phyloP scores from a whole-genome alignment of 2,113 vertebrate species.

The Tetrao urogallus region DNA sequence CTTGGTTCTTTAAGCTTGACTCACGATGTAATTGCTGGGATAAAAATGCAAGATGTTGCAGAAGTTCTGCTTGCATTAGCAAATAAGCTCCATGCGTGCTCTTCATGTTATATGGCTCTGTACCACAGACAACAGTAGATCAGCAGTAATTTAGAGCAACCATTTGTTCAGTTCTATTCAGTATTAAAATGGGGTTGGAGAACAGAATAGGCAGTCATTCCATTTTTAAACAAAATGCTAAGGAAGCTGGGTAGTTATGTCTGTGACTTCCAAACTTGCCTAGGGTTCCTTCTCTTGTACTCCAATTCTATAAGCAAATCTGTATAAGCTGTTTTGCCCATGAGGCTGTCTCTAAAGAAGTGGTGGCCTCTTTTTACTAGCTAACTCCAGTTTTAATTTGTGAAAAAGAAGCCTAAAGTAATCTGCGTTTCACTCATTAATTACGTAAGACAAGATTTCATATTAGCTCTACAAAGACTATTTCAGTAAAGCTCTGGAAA shows the following conservation, averaged over 20 bases:
- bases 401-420: not conserved
- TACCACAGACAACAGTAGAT: not conserved
- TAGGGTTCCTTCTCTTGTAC: not conserved
- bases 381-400: not conserved
- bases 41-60: not conserved
- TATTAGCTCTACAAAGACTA: not conserved
- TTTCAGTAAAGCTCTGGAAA: not conserved
- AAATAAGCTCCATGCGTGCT: not conserved
- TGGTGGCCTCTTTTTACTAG: not conserved
- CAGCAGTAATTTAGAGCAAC: not conserved
- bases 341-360: not conserved
- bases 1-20: slow-evolving; percentile 7
- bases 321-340: not conserved
- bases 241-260: not conserved
- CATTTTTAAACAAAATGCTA: not conserved
- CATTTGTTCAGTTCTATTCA: not conserved
- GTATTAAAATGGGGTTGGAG: not conserved
- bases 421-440: not conserved
- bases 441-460: not conserved
- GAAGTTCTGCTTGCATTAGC: not conserved
- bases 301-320: not conserved
- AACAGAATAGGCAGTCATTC: not conserved
- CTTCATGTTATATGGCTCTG: not conserved
- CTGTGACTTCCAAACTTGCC: not conserved
- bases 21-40: not conserved